Evolutionary conservation across 1,140 invertebrate genomes (phyloP).

Genomic region (Chironomus striatipennis): DNA sequence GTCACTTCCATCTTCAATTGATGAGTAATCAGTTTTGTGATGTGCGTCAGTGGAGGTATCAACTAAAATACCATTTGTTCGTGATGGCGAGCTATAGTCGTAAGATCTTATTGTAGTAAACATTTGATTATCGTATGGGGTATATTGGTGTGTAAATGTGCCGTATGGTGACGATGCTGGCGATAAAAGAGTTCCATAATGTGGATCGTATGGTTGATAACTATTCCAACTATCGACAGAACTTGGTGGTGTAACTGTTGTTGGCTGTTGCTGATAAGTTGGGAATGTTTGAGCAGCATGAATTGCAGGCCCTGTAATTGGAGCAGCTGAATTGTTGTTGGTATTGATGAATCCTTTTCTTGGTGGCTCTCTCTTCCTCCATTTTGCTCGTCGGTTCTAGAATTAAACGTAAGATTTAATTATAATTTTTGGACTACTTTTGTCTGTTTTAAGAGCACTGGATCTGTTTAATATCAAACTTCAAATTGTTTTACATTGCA

Average conservation of each 20-base stretch:
- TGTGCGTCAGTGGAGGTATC: slow-evolving; percentile 26
- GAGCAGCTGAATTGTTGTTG: slow-evolving; percentile 51
- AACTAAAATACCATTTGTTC: slow-evolving; percentile 32
- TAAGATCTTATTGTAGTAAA: slow-evolving; percentile 38
- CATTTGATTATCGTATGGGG: slow-evolving; percentile 38
- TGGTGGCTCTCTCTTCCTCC: slow-evolving; percentile 95
- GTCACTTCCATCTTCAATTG: slow-evolving; percentile 26
- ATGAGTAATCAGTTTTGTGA: slow-evolving; percentile 28
- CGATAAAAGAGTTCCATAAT: slow-evolving; percentile 59
- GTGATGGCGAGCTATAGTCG: slow-evolving; percentile 38
- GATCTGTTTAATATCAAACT: not conserved
- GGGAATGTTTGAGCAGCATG: slow-evolving; percentile 59
- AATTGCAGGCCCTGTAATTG: slow-evolving; percentile 46
- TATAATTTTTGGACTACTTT: too few relatives aligned
- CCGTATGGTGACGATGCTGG: slow-evolving; percentile 56
- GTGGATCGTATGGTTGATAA: slow-evolving; percentile 66
- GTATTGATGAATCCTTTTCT: slow-evolving; percentile 73
- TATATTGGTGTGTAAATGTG: slow-evolving; percentile 38
- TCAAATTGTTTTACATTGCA: not conserved
- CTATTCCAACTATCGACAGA: slow-evolving; percentile 61
- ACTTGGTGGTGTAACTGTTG: slow-evolving; percentile 49
- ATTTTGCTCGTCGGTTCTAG: slow-evolving; percentile 93
- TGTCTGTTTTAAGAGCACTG: too few relatives aligned
- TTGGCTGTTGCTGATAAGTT: slow-evolving; percentile 47
- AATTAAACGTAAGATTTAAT: too few relatives aligned